These are phyloP conservation scores for Orchestes rusci DNA, from an alignment of 2,888 invertebrate genomes.

Conservation along the genomic window DNA sequence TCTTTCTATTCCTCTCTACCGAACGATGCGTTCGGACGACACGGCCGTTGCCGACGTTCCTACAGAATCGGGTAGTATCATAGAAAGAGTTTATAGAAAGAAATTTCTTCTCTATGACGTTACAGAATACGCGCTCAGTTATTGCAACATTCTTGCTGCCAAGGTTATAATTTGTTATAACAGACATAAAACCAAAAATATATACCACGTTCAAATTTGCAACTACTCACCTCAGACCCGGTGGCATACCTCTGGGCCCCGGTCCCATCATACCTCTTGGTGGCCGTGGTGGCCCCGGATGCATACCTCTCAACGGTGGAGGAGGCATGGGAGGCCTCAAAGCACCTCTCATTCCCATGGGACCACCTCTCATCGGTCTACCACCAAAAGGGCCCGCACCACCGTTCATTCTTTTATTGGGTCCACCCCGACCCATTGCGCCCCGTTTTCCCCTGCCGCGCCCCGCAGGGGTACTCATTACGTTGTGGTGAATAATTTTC, in stretches of 20 bases:
- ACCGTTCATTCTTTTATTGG: constrained; percentile 27
- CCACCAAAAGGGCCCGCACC: constrained; percentile 19
- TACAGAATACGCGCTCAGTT: too few species aligned
- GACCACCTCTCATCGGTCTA: constrained; percentile 18
- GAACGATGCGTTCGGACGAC: too few species aligned
- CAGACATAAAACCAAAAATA: too few species aligned
- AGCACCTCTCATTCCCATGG: constrained; percentile 33
- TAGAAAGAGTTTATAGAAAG: too few species aligned
- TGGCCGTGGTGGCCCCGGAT: constrained; percentile 26
- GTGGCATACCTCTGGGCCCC: constrained; percentile 30
- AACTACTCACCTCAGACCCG: constrained; percentile 16
- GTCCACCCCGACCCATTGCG: constrained; percentile 13
- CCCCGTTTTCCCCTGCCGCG: constrained; percentile 29
- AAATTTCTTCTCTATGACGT: too few species aligned
- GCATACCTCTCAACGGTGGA: constrained; percentile 24
- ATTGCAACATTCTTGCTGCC: too few species aligned
- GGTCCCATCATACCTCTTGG: constrained; percentile 29
- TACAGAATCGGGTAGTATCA: too few species aligned
- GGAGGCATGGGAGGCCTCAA: constrained; percentile 33
- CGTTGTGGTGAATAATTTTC: too few species aligned
- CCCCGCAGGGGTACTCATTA: constrained; percentile 34
- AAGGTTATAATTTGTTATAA: too few species aligned
- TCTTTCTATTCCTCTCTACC: too few species aligned
- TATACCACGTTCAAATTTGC: too few species aligned
- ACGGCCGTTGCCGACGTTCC: too few species aligned